A percentile compares a stretch with the other conserved stretches of the same genome.
Conservation (phyloP, 2,797 vertebrate species). For the Anabacerthia variegaticeps region DNA sequence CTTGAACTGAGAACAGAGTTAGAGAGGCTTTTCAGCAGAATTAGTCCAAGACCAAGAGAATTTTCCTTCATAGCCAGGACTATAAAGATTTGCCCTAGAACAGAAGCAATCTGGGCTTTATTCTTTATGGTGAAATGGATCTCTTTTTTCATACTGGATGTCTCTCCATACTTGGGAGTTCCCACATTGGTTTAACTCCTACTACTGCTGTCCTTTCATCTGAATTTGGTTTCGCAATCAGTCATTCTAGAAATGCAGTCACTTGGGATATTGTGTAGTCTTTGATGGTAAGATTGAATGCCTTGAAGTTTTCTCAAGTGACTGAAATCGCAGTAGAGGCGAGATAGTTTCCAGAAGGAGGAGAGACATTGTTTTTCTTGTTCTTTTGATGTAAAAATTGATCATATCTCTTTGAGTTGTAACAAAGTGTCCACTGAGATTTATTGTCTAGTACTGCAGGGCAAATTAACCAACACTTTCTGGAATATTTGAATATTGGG, state of each 20-base stretch:
- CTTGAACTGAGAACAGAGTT: neutral
- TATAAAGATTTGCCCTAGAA: neutral
- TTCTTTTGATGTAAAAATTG: neutral
- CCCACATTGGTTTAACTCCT: neutral
- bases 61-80: neutral
- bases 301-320: neutral
- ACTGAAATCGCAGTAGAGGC: neutral
- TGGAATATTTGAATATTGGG: neutral
- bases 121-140: neutral
- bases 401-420: neutral
- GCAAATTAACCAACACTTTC: neutral
- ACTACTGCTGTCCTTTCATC: neutral
- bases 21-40: neutral
- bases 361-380: neutral
- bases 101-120: neutral
- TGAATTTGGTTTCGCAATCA: neutral
- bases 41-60: neutral
- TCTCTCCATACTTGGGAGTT: neutral
- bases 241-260: neutral
- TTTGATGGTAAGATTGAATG: constrained; percentile 8
- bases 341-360: neutral
- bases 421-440: neutral
- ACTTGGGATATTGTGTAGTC: neutral
- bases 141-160: neutral
- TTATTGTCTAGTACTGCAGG: neutral